Conservation (phyloP, 2,797 vertebrate species). For the Taenioides sp. region DNA sequence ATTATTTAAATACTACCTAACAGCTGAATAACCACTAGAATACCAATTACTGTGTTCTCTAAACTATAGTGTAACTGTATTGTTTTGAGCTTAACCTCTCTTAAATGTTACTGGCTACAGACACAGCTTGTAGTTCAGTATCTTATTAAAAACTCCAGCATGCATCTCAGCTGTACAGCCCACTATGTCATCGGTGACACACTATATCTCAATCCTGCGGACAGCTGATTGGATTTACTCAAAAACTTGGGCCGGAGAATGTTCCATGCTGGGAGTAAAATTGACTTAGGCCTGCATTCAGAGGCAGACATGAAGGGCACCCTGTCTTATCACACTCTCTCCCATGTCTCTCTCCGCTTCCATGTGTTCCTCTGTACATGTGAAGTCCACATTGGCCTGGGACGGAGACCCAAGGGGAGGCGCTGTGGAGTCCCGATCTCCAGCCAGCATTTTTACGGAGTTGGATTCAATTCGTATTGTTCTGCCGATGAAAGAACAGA, state of each 20-base stretch:
- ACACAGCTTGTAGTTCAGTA: conserved; percentile 54
- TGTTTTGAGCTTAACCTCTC: conserved; percentile 43
- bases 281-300: conserved; percentile 77
- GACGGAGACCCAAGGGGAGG: conserved; percentile 53
- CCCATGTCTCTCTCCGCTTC: conserved; percentile 65
- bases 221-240: conserved; percentile 80
- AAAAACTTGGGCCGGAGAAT: conserved; percentile 73
- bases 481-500: conserved; percentile 44
- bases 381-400: conserved; percentile 62
- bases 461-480: conserved; percentile 51
- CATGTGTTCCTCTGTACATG: conserved; percentile 64
- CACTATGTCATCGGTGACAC: conserved; percentile 73
- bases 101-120: conserved; percentile 61
- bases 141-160: conserved; percentile 69
- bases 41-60: not conserved
- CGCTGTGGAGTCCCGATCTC: conserved; percentile 38
- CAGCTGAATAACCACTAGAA: not conserved
- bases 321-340: conserved; percentile 71
- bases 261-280: conserved; percentile 78
- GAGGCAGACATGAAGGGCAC: conserved; percentile 75
- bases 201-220: conserved; percentile 72
- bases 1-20: too few relatives aligned
- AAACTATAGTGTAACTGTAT: not conserved
- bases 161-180: conserved; percentile 43
- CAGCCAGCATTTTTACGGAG: conserved; percentile 54